These are phyloP conservation scores for Metopolophium dirhodum DNA, from an alignment of 1,140 invertebrate species.

Conservation along the genomic window DNA sequence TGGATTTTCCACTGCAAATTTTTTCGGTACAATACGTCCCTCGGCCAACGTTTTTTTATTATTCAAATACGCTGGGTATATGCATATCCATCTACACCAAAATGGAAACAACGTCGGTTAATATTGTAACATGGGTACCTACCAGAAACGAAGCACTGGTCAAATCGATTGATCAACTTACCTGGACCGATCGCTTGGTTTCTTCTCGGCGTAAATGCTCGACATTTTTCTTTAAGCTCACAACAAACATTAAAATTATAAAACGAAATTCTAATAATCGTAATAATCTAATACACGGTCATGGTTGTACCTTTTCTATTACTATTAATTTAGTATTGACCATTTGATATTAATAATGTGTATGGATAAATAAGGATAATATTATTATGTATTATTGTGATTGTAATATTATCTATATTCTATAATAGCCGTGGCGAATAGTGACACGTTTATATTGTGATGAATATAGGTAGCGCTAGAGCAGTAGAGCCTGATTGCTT, in stretches of 20 bases:
- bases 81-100: constrained; percentile 88
- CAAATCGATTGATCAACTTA: neutral
- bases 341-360: neutral
- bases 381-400: too few species aligned
- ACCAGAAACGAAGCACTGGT: neutral
- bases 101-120: constrained; percentile 45
- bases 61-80: constrained; percentile 96
- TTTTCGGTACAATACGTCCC: constrained; percentile 83
- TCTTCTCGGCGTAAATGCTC: constrained; percentile 39
- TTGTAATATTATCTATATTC: too few species aligned
- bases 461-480: too few species aligned
- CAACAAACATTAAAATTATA: neutral
- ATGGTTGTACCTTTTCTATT: neutral
- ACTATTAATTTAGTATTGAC: neutral
- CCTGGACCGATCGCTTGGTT: constrained; percentile 56
- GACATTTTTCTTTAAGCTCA: constrained; percentile 14
- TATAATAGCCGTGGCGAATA: too few species aligned
- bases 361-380: too few species aligned
- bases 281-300: neutral
- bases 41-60: constrained; percentile 88
- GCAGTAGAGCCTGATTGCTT: too few species aligned
- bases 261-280: neutral
- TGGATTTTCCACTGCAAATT: constrained; percentile 91
- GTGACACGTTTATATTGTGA: too few species aligned
- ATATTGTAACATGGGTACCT: neutral